Evolutionary conservation across 2,888 invertebrate genomes (phyloP), one percentile per base, ranked within the genome.

Genomic region (Tenthredo distinguenda): DNA sequence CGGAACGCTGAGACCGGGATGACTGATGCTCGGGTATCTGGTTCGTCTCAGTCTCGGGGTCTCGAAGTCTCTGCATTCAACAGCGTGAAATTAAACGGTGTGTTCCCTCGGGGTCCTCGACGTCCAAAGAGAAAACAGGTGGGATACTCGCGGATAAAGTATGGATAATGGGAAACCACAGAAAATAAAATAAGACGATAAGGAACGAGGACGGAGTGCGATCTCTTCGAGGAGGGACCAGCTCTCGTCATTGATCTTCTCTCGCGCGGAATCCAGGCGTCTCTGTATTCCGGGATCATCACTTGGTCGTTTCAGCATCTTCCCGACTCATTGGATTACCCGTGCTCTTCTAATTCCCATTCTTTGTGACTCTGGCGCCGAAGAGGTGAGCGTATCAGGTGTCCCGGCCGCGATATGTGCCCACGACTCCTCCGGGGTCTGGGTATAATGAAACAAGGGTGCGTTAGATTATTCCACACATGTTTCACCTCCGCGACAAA

Each of bases 1-100:
- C 62, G 12, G n/a, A 21, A 58, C 9, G 58, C 10, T 40, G 72
- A n/a, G 40, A 40, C 40, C 34, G 21, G 87, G 87, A 89, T 88
- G 89, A 88, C 87, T 88, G 89, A 89, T 89, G 86, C 88, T 71
- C 31, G 26, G 68, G 31, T 47, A 50, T 47, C 68, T 47, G n/a
- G 18, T 71, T 43, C 65, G 83, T 26, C 18, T 88, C 87, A 87
- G 86, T 86, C 87, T 84, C 87, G 85, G 85, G 87, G 87, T 84
- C 79, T 79, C 84, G 85, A 83, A 84, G 87, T 86, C 87, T 87
- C 89, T 89, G 89, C 88, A 89, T 86, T 88, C 89, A 89, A 88
- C 89, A 89, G 88, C 89, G 89, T 89, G 89, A 89, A 89, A 89
- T 89, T 89, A 89, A 88, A 89, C 88, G 86, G 87, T 87, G 86